Conservation (phyloP, 2,888 invertebrate species). For the Lasioglossum lativentre region DNA sequence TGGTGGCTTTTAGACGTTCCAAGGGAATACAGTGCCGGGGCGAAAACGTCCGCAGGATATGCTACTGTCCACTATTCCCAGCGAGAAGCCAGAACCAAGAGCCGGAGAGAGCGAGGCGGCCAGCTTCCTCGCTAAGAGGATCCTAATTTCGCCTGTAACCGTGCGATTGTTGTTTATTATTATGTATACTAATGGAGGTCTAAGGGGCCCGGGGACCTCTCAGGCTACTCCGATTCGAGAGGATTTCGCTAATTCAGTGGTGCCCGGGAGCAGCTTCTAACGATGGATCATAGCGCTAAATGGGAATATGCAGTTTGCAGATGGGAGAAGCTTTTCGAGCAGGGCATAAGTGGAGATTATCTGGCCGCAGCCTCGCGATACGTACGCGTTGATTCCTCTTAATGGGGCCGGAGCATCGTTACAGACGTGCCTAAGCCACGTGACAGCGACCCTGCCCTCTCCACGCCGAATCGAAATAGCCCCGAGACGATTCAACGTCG, state of each 20-base stretch:
- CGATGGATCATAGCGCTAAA: slow-evolving; percentile 64
- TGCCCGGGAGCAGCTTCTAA: slow-evolving; percentile 49
- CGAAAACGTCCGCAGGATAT: slow-evolving; percentile 27
- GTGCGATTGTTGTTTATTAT: slow-evolving; percentile 68
- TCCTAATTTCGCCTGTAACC: slow-evolving; percentile 54
- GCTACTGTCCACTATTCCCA: slow-evolving; percentile 29
- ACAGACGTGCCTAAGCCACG: background rate
- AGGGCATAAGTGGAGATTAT: slow-evolving; percentile 58
- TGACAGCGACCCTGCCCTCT: background rate
- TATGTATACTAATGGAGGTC: slow-evolving; percentile 68
- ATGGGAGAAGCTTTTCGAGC: slow-evolving; percentile 54
- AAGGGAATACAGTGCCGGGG: slow-evolving; percentile 38
- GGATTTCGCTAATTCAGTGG: slow-evolving; percentile 68
- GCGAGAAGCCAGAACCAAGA: background rate
- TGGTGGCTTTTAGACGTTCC: slow-evolving; percentile 54
- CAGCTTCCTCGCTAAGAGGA: slow-evolving; percentile 37
- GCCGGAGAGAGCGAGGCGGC: background rate
- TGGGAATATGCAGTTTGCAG: slow-evolving; percentile 58
- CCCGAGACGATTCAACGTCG: background rate
- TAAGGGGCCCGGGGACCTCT: slow-evolving; percentile 55
- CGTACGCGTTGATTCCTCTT: slow-evolving; percentile 39
- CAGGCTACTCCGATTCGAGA: slow-evolving; percentile 64
- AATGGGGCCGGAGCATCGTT: slow-evolving; percentile 20
- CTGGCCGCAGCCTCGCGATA: slow-evolving; percentile 38
- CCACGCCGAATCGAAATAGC: slow-evolving; percentile 1